Evolutionary conservation across 53 echinoderm and acorn worm genomes (phyloP).

Genomic region (Stichopus horrens): DNA sequence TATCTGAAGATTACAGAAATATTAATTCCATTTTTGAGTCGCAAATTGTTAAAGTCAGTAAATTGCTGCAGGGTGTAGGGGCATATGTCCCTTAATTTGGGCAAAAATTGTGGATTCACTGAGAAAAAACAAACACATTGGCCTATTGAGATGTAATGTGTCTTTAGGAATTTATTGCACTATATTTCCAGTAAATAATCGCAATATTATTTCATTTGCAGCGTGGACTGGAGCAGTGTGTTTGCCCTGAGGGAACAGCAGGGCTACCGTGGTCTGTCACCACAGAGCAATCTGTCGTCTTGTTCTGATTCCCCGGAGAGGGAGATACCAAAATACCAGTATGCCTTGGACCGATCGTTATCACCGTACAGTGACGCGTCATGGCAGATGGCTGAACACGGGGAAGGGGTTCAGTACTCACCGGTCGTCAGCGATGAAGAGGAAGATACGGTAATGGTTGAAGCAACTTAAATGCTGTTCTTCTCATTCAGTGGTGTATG

Average conservation of each 20-base stretch:
- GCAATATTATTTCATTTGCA: neutral
- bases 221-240: conserved; percentile 39
- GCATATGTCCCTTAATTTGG: too few species aligned
- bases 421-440: conserved; percentile 34
- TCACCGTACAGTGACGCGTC: conserved; percentile 28
- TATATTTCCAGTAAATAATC: neutral
- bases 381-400: conserved; percentile 9
- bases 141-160: too few species aligned
- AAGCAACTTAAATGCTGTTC: neutral
- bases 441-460: neutral
- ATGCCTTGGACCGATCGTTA: neutral
- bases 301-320: conserved; percentile 26
- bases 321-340: conserved; percentile 28
- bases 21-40: too few species aligned
- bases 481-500: too few species aligned
- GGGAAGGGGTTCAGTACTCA: conserved; percentile 4
- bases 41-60: too few species aligned
- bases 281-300: conserved; percentile 30
- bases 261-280: conserved; percentile 30
- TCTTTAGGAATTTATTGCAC: neutral
- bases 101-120: too few species aligned
- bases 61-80: too few species aligned
- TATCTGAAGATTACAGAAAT: too few species aligned
- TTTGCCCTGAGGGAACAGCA: conserved; percentile 32
- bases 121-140: too few species aligned